Evolutionary conservation across 2,797 vertebrate genomes (phyloP).

Genomic region (Dallia pectoralis): DNA sequence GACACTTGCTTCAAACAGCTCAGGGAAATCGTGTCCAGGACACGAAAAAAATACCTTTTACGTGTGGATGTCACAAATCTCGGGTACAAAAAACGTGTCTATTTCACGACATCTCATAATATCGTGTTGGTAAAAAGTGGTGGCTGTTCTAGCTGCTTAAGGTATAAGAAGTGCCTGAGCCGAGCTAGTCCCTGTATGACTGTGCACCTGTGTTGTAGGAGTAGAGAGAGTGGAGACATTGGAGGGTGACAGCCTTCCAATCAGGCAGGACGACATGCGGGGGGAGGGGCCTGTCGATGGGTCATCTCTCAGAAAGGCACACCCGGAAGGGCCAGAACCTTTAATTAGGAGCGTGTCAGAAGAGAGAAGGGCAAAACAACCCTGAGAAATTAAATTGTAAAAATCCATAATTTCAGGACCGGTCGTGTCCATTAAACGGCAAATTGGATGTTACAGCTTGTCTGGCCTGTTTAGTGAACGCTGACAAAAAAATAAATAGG

Average conservation of each 20-base stretch:
- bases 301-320: slow-evolving; percentile 47
- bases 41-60: too few relatives aligned
- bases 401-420: slow-evolving; percentile 34
- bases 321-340: slow-evolving; percentile 36
- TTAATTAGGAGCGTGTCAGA: slow-evolving; percentile 31
- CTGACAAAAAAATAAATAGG: slow-evolving; percentile 27
- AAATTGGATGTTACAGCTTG: slow-evolving; percentile 23
- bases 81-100: too few relatives aligned
- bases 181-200: not conserved
- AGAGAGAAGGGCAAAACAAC: slow-evolving; percentile 20
- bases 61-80: too few relatives aligned
- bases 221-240: slow-evolving; percentile 61
- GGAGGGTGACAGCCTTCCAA: slow-evolving; percentile 66
- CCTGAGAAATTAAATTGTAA: slow-evolving; percentile 30
- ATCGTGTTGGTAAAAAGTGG: too few relatives aligned
- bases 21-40: too few relatives aligned
- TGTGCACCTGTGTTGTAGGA: slow-evolving; percentile 7
- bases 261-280: slow-evolving; percentile 60
- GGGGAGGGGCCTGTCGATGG: slow-evolving; percentile 56
- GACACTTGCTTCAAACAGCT: too few relatives aligned
- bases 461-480: slow-evolving; percentile 31
- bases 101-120: too few relatives aligned
- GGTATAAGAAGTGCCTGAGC: too few relatives aligned
- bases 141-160: too few relatives aligned
- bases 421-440: slow-evolving; percentile 32